Evolutionary conservation across 1,140 invertebrate genomes (phyloP).

Genomic region (Drosophila takahashii): DNA sequence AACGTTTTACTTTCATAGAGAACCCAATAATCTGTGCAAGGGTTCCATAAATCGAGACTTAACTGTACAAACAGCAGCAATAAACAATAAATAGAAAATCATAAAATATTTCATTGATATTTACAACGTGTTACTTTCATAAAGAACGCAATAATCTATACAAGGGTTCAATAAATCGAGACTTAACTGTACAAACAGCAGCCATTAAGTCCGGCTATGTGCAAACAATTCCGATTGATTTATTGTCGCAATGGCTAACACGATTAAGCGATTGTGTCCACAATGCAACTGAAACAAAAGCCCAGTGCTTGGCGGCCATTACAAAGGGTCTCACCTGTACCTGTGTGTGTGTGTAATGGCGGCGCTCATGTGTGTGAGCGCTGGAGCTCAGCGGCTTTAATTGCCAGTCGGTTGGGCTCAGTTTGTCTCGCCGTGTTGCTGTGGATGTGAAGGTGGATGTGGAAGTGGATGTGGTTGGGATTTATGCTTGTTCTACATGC

Average conservation of each 20-base stretch:
- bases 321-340: slow-evolving; percentile 34
- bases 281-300: slow-evolving; percentile 19
- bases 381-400: slow-evolving; percentile 58
- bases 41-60: slow-evolving; percentile 12
- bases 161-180: slow-evolving; percentile 16
- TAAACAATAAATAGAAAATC: background rate
- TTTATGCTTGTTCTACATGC: slow-evolving; percentile 81
- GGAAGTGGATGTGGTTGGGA: slow-evolving; percentile 55
- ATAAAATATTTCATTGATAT: too few species aligned
- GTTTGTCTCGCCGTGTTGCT: slow-evolving; percentile 37
- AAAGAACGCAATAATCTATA: too few species aligned
- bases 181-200: slow-evolving; percentile 10
- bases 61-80: slow-evolving; percentile 14
- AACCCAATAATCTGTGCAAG: background rate
- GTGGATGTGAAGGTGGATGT: slow-evolving; percentile 10
- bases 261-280: slow-evolving; percentile 17
- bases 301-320: slow-evolving; percentile 15
- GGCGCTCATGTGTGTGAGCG: background rate
- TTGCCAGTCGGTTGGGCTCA: slow-evolving; percentile 53
- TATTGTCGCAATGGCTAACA: slow-evolving; percentile 35
- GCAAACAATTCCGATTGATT: slow-evolving; percentile 38
- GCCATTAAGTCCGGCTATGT: slow-evolving; percentile 10
- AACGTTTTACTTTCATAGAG: too few species aligned
- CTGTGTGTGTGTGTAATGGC: background rate
- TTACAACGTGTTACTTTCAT: too few species aligned